Conservation (phyloP, 2,113 vertebrate species). For the Tetrao urogallus region DNA sequence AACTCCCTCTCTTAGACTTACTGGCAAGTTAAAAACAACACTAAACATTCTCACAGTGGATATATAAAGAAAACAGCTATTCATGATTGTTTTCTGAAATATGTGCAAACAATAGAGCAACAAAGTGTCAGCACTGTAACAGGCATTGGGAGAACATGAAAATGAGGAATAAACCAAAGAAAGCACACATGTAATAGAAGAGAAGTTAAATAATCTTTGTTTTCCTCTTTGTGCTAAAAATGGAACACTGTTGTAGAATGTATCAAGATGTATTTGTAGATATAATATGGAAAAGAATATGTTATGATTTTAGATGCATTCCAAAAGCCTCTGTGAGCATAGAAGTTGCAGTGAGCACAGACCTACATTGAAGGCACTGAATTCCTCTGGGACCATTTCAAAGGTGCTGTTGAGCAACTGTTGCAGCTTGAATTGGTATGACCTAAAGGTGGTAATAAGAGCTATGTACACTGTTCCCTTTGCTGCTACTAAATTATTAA, state of each 20-base stretch:
- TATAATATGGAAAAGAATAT: background rate
- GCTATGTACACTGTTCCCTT: background rate
- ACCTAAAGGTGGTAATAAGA: background rate
- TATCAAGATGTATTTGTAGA: background rate
- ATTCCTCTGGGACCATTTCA: background rate
- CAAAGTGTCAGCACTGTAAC: background rate
- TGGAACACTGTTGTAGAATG: background rate
- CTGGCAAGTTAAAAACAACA: background rate
- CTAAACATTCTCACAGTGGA: background rate
- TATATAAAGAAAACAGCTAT: background rate
- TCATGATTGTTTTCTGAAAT: background rate
- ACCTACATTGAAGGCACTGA: background rate
- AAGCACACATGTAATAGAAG: background rate
- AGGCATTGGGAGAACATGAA: slow-evolving; percentile 22
- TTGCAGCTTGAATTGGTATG: background rate
- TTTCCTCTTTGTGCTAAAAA: slow-evolving; percentile 44
- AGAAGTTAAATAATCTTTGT: background rate
- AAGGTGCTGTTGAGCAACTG: background rate
- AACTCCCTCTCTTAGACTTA: background rate
- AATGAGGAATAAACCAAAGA: slow-evolving; percentile 34
- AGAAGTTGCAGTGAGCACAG: background rate
- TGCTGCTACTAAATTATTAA: background rate
- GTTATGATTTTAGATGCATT: background rate
- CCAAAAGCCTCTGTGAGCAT: background rate
- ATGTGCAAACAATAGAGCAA: background rate